Evolutionary conservation across 2,797 vertebrate genomes (phyloP), one percentile per base, ranked within the genome.

Genomic region (Thripadectes ignobilis): DNA sequence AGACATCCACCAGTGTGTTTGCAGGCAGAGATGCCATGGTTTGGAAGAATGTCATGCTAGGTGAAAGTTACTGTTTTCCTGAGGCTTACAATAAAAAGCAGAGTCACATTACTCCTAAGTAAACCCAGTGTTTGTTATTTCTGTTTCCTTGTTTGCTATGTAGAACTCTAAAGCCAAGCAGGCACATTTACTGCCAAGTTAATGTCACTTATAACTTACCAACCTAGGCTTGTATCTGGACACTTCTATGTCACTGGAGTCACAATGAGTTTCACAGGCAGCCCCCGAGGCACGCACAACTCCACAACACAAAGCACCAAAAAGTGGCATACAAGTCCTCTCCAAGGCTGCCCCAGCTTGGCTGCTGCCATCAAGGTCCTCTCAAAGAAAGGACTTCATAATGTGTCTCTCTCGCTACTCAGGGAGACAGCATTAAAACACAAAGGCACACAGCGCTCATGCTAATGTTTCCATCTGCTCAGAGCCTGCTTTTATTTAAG

Each of bases 401-500:
- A 68, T 8, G 24, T 5, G 7, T 49, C 34, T 48, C 80, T 54
- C 61, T 14, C 5, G 22, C 84, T 54, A 78, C 91, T 76, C 76
- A 15, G 58, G 87, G 88, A 95, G 74, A 67, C 73, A 20, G 83
- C 79, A 52, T 58, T 83, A 76, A 38, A 88, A 65, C 87, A 94
- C 84, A 91, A 83, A 92, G 69, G 73, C 82, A 46, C 46, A 7
- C 43, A 69, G 71, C 7, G 36, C 85, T 86, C 85, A 54, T 9
- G 38, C 55, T 41, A 66, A 85, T 29, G 62, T 24, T 76, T 88
- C 85, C 91, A 79, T 76, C 94, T 93, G 69, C 86, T 93, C 89
- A 34, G 66, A 73, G 89, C 48, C 79, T 86, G 91, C 78, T 72
- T 85, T 76, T 92, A 69, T 83, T 92, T 79, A 90, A 89, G 87